Evolutionary conservation across 2,797 vertebrate genomes (phyloP), one percentile per base, ranked within the genome.

Genomic region (Atherinosoma microstoma): DNA sequence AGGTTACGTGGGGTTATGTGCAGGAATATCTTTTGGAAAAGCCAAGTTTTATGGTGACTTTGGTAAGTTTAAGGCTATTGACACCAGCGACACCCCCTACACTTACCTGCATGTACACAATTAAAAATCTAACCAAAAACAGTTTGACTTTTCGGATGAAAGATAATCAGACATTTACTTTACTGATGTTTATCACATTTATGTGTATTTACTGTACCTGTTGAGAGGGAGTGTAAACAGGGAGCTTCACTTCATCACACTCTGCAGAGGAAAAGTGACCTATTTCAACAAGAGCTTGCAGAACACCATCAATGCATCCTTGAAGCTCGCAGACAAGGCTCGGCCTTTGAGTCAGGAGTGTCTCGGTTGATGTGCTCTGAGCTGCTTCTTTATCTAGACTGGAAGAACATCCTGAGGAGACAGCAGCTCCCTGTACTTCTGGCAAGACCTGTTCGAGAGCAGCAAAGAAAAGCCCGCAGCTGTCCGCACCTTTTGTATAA

Each of bases 211-310:
- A 77, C 85, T 3, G 2, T 94, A 97, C 96, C 96, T 94, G 94
- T 80, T 97, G 96, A 29, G 95, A 92, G 0, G 94, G 87, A 0
- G 96, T 96, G 85, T 93, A 91, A 66, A 96, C 79, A 2, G 95
- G 93, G 40, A 96, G 66, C 51, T 82, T 90, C 70, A 97, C 93
- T 18, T 91, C 93, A 29, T 96, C 90, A 40, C 92, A 94, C 16
- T 97, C 96, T 5, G 87, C 91, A 45, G 79, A 75, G 53, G 92
- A 94, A 64, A 97, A 87, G 63, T 92, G 89, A 34, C 93, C 94
- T 0, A 54, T 84, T 42, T 83, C 79, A 18, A 82, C 40, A 7
- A 95, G 91, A 71, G 79, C 81, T 35, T 92, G 75, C 9, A 97
- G 73, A 58, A 91, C 77, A 0, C 70, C 88, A 8, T 94, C 92